Evolutionary conservation across 2,888 invertebrate genomes (phyloP).

Genomic region (Ichneumon xanthorius): DNA sequence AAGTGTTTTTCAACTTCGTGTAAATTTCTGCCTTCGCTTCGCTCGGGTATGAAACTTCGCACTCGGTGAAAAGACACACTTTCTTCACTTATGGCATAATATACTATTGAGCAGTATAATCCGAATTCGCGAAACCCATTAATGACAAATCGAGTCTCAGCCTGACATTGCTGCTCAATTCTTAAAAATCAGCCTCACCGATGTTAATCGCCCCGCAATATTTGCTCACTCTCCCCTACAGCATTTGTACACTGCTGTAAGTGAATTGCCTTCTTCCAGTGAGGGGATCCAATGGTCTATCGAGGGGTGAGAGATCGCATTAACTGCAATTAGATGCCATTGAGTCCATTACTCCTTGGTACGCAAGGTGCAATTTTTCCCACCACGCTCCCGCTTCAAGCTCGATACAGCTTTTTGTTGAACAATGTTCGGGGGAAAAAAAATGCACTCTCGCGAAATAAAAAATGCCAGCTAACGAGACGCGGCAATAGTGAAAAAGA

Average conservation of each 20-base stretch:
- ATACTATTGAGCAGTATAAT: too few relatives aligned
- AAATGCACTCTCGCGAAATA: slow-evolving; percentile 1
- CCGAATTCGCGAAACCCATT: too few relatives aligned
- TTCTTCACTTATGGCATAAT: too few relatives aligned
- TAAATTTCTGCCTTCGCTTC: too few relatives aligned
- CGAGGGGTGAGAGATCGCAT: slow-evolving; percentile 48
- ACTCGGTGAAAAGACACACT: too few relatives aligned
- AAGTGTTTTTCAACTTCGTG: too few relatives aligned
- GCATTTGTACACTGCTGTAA: neutral
- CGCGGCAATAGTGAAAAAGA: slow-evolving; percentile 42
- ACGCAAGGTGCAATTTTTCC: slow-evolving; percentile 52
- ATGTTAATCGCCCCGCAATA: neutral
- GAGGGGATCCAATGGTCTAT: slow-evolving; percentile 15
- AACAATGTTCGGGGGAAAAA: slow-evolving; percentile 2
- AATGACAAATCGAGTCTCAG: too few relatives aligned
- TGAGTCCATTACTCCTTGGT: slow-evolving; percentile 29
- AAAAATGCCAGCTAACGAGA: slow-evolving; percentile 49
- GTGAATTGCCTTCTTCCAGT: slow-evolving; percentile 30
- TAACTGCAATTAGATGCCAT: slow-evolving; percentile 52
- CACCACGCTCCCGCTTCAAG: slow-evolving; percentile 2
- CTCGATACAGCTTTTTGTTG: neutral
- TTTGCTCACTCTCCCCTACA: neutral
- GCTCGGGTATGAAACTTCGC: too few relatives aligned
- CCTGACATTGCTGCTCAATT: too few relatives aligned
- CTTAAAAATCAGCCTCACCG: too few relatives aligned